These are phyloP conservation scores for Micrasema longulum DNA, from an alignment of 1,140 invertebrate species.

Conservation along the genomic window DNA sequence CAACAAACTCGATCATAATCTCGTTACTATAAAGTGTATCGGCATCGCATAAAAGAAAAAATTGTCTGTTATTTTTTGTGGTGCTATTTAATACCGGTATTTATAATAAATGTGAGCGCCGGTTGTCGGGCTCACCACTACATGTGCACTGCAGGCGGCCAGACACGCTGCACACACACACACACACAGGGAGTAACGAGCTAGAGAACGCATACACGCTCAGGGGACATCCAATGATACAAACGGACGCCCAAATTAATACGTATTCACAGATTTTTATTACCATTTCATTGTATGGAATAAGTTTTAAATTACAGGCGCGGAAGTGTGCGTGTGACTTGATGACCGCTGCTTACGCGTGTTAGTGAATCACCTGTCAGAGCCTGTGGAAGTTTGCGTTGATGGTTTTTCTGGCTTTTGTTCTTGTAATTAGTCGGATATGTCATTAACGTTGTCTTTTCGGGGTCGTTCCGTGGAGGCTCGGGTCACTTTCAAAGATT, in stretches of 20 bases:
- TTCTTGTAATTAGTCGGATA: conserved; percentile 31
- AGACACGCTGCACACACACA: conserved; percentile 5
- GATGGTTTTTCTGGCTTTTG: conserved; percentile 9
- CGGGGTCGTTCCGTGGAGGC: not conserved
- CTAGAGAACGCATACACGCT: conserved; percentile 9
- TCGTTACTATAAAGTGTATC: conserved; percentile 39
- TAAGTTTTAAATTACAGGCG: conserved; percentile 34
- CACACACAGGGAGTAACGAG: not conserved
- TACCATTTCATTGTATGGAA: conserved; percentile 38
- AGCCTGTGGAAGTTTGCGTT: not conserved
- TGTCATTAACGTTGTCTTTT: conserved; percentile 19
- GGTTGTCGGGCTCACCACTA: conserved; percentile 20
- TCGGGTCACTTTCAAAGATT: conserved; percentile 4
- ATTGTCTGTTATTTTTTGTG: conserved; percentile 33
- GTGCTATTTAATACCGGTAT: conserved; percentile 41
- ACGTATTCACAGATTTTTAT: conserved; percentile 41
- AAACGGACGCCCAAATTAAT: conserved; percentile 39
- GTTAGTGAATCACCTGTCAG: conserved; percentile 24
- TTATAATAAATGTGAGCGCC: conserved; percentile 42
- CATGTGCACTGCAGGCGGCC: not conserved
- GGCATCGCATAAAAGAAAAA: conserved; percentile 41
- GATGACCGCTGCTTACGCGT: conserved; percentile 5
- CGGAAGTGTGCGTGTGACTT: conserved; percentile 8
- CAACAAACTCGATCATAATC: conserved; percentile 38
- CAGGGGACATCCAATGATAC: conserved; percentile 24